phyloP scores from a whole-genome alignment of 2,888 invertebrate genomes.

The Rhingia rostrata region DNA sequence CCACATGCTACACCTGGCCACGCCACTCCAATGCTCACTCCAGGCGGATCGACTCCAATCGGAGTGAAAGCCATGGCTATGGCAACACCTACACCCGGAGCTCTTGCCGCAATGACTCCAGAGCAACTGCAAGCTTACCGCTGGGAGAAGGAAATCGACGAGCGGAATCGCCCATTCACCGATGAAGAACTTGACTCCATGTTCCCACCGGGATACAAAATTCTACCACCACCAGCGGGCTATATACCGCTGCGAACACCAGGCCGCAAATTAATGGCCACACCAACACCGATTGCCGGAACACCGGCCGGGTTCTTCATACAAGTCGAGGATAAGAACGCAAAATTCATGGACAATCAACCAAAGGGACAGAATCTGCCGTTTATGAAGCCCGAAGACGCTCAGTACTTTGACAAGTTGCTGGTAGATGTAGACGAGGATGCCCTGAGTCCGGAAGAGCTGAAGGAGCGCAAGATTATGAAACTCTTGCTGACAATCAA shows the following conservation, averaged over 20 bases:
- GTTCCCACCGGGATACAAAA: constrained; percentile 99
- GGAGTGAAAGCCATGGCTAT: constrained; percentile 98
- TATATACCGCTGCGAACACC: constrained; percentile 99
- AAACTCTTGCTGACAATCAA: constrained; percentile 98
- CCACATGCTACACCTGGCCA: constrained; percentile 90
- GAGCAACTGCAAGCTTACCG: constrained; percentile 99
- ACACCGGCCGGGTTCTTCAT: constrained; percentile 97
- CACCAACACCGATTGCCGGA: constrained; percentile 97
- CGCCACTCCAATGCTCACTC: constrained; percentile 89
- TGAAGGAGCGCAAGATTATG: constrained; percentile 99
- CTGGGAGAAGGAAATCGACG: constrained; percentile 99
- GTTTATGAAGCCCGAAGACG: constrained; percentile 99
- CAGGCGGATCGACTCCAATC: constrained; percentile 93
- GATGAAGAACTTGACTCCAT: constrained; percentile 99
- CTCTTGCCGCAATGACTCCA: constrained; percentile 98
- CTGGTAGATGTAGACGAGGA: constrained; percentile 99
- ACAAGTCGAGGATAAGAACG: constrained; percentile 94
- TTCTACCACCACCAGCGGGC: constrained; percentile 96
- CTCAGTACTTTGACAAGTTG: constrained; percentile 99
- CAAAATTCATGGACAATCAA: constrained; percentile 96
- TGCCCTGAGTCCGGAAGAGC: constrained; percentile 95
- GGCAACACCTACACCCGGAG: constrained; percentile 98
- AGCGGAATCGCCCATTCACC: constrained; percentile 96
- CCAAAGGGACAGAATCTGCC: constrained; percentile 98
- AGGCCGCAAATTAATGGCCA: constrained; percentile 97